A percentile compares a stretch with the other conserved stretches of the same genome.
Conservation (phyloP, 1,140 invertebrate species). For the Drosophila ironensis region DNA sequence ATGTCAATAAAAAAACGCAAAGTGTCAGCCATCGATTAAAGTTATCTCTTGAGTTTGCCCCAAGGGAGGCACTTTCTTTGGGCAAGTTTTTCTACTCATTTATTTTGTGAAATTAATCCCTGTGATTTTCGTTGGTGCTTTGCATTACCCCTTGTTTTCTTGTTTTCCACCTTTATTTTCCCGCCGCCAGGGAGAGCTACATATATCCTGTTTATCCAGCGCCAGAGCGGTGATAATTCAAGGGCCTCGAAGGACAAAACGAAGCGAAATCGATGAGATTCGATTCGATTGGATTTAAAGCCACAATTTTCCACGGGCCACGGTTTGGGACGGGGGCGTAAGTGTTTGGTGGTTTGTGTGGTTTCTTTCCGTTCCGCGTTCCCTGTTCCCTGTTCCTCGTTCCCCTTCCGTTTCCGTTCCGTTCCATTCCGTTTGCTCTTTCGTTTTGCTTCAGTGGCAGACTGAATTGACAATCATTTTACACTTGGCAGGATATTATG, state of each 20-base stretch:
- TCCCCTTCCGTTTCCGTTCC: neutral
- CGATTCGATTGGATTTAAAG: constrained; percentile 21
- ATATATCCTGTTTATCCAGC: neutral
- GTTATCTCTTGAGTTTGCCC: neutral
- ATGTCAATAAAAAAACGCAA: neutral
- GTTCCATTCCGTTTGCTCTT: constrained; percentile 3
- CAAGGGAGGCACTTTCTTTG: neutral
- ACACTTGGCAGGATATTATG: constrained; percentile 79
- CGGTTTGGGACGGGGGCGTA: neutral
- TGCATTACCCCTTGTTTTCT: too few relatives aligned
- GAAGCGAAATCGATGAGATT: neutral
- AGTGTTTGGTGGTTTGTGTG: constrained; percentile 17
- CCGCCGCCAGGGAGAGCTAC: too few relatives aligned
- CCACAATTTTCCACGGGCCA: constrained; percentile 14
- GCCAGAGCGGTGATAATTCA: neutral
- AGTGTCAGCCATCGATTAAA: constrained; percentile 11
- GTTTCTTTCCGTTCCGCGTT: constrained; percentile 17
- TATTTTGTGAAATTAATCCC: too few relatives aligned
- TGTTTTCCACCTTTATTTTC: too few relatives aligned
- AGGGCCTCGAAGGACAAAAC: neutral
- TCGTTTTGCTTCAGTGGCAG: constrained; percentile 34
- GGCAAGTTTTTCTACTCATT: too few relatives aligned
- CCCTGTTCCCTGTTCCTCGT: neutral
- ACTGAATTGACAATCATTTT: constrained; percentile 79
- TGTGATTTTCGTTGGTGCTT: too few relatives aligned